Conservation (phyloP, 2,888 invertebrate genomes). For the Macrophya annulata region DNA sequence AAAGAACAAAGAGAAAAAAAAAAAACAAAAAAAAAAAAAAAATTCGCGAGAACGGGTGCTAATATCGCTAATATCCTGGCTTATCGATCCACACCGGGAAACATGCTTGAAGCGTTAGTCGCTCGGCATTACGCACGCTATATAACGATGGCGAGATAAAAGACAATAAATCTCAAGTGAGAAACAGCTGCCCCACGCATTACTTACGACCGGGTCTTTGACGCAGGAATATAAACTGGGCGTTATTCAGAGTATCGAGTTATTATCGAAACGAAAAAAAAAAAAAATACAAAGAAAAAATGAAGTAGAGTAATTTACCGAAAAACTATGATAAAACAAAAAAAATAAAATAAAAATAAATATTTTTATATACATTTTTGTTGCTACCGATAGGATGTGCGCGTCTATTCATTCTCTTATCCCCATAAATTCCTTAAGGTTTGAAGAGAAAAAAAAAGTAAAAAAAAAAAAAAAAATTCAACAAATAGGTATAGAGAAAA, state of each 20-base stretch:
- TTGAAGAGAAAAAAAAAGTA: not conserved
- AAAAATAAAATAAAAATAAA: not conserved
- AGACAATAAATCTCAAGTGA: slow-evolving; percentile 51
- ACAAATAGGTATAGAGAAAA: not conserved
- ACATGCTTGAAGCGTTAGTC: slow-evolving; percentile 43
- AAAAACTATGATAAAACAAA: not conserved
- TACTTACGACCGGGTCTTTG: slow-evolving; percentile 18
- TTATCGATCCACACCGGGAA: slow-evolving; percentile 42
- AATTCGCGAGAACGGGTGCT: slow-evolving; percentile 38
- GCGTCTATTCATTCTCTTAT: not conserved
- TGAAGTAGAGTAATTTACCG: not conserved
- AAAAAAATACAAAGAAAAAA: not conserved
- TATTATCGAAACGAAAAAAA: not conserved
- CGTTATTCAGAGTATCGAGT: not conserved
- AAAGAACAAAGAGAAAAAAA: not conserved
- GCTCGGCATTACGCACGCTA: slow-evolving; percentile 42
- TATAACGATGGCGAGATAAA: slow-evolving; percentile 45
- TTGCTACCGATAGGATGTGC: not conserved
- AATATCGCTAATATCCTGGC: slow-evolving; percentile 54
- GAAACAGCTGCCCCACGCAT: slow-evolving; percentile 42
- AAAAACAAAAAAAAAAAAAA: not conserved
- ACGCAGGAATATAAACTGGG: not conserved
- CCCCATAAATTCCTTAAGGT: not conserved
- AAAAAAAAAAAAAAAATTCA: not conserved
- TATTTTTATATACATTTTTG: not conserved